Evolutionary conservation across 2,113 vertebrate genomes (phyloP).

Genomic region (Aplodontia rufa): DNA sequence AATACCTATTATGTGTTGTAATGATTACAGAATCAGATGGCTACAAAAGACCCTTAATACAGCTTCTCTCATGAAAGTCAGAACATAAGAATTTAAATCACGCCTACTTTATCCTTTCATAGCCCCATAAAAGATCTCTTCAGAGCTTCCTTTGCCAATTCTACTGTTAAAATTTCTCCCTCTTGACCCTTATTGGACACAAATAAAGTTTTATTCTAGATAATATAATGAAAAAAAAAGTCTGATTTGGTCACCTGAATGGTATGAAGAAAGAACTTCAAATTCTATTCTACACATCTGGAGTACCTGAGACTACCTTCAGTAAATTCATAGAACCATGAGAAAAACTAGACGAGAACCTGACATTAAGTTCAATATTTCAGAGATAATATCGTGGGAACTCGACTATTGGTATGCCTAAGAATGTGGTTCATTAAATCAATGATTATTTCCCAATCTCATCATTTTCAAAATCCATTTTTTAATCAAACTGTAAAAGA

Average conservation of each 20-base stretch:
- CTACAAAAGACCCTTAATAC: neutral
- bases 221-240: too few species aligned
- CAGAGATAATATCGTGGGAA: neutral
- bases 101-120: neutral
- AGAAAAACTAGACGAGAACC: neutral
- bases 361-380: neutral
- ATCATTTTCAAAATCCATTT: neutral
- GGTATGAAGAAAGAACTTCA: neutral
- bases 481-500: constrained; percentile 53
- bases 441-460: constrained; percentile 37
- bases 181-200: neutral
- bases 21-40: constrained; percentile 1
- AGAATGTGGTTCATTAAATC: neutral
- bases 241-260: constrained; percentile 11
- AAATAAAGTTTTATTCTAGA: neutral
- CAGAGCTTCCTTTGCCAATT: neutral
- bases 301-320: neutral
- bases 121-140: neutral
- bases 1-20: neutral
- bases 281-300: neutral
- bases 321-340: neutral
- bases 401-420: neutral
- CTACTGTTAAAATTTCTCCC: neutral
- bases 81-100: neutral
- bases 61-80: neutral